phyloP scores from a whole-genome alignment of 2,797 vertebrate genomes.

The Alfaro cultratus region DNA sequence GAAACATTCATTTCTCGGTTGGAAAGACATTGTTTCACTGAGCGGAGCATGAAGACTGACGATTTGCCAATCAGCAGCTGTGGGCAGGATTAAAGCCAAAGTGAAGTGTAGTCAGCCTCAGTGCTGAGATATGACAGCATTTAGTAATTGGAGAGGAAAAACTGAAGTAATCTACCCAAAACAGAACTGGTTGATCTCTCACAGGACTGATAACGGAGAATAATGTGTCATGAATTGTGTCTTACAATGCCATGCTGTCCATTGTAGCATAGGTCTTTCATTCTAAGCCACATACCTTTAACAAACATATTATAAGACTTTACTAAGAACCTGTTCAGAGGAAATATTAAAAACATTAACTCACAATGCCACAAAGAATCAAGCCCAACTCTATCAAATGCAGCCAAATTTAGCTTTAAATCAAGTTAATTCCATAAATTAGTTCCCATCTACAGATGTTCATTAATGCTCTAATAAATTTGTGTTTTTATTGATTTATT shows the following conservation, averaged over 20 bases:
- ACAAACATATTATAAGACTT: background rate
- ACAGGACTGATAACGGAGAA: background rate
- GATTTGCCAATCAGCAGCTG: background rate
- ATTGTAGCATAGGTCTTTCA: background rate
- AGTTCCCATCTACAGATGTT: background rate
- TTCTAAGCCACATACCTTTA: background rate
- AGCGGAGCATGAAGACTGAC: background rate
- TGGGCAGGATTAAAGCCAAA: background rate
- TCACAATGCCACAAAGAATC: background rate
- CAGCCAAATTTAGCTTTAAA: background rate
- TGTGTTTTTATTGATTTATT: background rate
- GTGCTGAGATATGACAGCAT: background rate
- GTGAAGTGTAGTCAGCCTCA: background rate
- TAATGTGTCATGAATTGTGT: background rate
- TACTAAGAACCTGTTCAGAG: background rate
- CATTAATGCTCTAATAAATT: background rate
- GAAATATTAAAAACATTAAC: background rate
- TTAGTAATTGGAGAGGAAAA: background rate
- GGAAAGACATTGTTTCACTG: constrained; percentile 8
- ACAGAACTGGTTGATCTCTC: background rate
- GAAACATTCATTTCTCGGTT: constrained; percentile 4
- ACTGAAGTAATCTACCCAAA: background rate
- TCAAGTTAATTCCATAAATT: background rate
- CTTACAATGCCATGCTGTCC: background rate
- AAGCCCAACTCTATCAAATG: background rate